Evolutionary conservation across 2,888 invertebrate genomes (phyloP).

Genomic region (Nebria salina): DNA sequence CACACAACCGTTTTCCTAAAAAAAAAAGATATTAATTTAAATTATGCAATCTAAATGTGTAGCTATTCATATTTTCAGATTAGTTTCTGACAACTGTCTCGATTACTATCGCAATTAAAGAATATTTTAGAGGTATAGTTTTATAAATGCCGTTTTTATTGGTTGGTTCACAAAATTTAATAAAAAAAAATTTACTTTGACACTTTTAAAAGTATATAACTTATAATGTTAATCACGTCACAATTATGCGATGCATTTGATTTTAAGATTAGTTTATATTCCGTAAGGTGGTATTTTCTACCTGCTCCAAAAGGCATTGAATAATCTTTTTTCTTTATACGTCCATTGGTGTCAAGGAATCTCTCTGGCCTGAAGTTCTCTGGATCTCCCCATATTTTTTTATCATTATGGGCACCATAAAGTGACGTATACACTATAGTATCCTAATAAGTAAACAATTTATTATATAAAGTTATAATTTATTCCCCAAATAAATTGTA

Average conservation of each 20-base stretch:
- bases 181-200: too few relatives aligned
- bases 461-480: too few relatives aligned
- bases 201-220: too few relatives aligned
- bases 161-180: too few relatives aligned
- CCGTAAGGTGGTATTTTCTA: slow-evolving; percentile 53
- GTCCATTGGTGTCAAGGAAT: slow-evolving; percentile 67
- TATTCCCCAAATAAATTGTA: not conserved
- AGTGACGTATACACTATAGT: slow-evolving; percentile 68
- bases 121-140: too few relatives aligned
- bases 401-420: slow-evolving; percentile 56
- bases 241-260: too few relatives aligned
- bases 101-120: too few relatives aligned
- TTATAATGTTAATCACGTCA: too few relatives aligned
- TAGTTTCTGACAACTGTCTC: too few relatives aligned
- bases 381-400: slow-evolving; percentile 59
- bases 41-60: not conserved
- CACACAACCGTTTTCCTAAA: slow-evolving; percentile 72
- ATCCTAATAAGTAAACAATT: slow-evolving; percentile 57
- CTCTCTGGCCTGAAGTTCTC: slow-evolving; percentile 63
- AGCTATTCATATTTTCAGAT: too few relatives aligned
- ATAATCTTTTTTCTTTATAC: slow-evolving; percentile 66
- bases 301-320: slow-evolving; percentile 74
- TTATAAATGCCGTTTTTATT: too few relatives aligned
- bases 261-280: not conserved
- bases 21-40: slow-evolving; percentile 46